phyloP scores from a whole-genome alignment of 2,888 invertebrate genomes.

The Coleophora deauratella region DNA sequence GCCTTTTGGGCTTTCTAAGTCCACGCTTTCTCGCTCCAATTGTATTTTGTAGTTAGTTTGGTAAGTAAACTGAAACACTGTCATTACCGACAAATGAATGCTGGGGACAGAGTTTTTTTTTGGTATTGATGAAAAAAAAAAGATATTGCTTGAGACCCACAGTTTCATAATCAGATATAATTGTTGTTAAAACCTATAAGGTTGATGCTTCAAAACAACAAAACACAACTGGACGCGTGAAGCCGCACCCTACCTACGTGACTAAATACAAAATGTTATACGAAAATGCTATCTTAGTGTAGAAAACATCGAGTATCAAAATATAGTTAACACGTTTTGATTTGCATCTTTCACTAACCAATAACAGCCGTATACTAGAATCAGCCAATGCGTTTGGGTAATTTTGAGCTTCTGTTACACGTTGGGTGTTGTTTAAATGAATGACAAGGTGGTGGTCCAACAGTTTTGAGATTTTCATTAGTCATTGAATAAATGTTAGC shows the following conservation, averaged over 20 bases:
- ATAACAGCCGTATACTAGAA: conserved; percentile 71
- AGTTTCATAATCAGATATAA: conserved; percentile 18
- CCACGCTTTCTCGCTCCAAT: conserved; percentile 28
- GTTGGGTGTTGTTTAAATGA: conserved; percentile 41
- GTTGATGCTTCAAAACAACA: conserved; percentile 28
- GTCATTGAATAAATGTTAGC: too few relatives aligned
- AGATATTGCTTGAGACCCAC: too few relatives aligned
- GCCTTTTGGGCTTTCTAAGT: conserved; percentile 19
- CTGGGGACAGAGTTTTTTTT: too few relatives aligned
- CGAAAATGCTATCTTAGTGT: conserved; percentile 58
- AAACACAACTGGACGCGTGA: conserved; percentile 52
- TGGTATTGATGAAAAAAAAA: too few relatives aligned
- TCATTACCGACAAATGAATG: too few relatives aligned
- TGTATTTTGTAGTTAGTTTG: conserved; percentile 40
- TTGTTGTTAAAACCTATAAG: background rate
- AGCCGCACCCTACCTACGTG: conserved; percentile 47
- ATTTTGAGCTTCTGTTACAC: conserved; percentile 54
- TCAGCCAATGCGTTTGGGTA: conserved; percentile 66
- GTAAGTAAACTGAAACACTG: too few relatives aligned
- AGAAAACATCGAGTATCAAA: conserved; percentile 74
- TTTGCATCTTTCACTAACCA: conserved; percentile 71
- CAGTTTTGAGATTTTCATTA: too few relatives aligned
- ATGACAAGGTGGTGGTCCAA: too few relatives aligned
- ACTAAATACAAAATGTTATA: conserved; percentile 55
- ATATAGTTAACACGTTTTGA: conserved; percentile 68